Evolutionary conservation across 2,113 vertebrate species (phyloP).

Genomic region (Xenotilapia leptura): DNA sequence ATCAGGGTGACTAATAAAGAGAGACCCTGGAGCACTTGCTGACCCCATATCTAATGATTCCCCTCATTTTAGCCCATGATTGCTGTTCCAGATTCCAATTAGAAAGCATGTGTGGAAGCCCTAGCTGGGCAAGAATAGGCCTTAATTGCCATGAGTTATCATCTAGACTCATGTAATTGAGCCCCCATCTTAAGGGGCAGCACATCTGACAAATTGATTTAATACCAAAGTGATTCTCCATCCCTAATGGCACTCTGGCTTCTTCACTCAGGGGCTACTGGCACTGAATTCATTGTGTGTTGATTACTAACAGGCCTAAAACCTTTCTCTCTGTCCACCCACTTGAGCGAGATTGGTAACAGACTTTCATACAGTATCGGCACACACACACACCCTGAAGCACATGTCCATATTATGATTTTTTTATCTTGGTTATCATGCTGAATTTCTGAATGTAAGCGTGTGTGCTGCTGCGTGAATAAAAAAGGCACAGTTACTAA

Average conservation of each 20-base stretch:
- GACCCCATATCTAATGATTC: constrained; percentile 67
- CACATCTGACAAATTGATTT: constrained; percentile 76
- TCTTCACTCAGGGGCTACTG: constrained; percentile 50
- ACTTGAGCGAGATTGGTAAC: constrained; percentile 6
- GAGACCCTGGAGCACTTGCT: constrained; percentile 59
- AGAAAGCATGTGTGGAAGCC: constrained; percentile 61
- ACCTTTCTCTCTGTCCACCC: constrained; percentile 36
- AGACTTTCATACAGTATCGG: not conserved
- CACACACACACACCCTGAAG: not conserved
- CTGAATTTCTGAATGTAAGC: not conserved
- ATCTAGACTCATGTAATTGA: constrained; percentile 68
- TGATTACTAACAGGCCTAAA: constrained; percentile 48
- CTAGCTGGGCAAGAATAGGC: constrained; percentile 51
- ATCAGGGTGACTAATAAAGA: constrained; percentile 57
- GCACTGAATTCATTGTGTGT: constrained; percentile 62
- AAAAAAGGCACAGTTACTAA: not conserved
- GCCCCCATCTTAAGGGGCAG: constrained; percentile 65
- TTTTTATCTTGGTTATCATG: not conserved
- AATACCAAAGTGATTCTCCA: constrained; percentile 69
- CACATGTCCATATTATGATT: not conserved
- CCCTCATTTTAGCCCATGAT: constrained; percentile 64
- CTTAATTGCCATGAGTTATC: constrained; percentile 73
- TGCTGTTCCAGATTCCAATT: constrained; percentile 68
- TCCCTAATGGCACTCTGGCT: constrained; percentile 60
- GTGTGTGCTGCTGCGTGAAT: not conserved